phyloP scores from a whole-genome alignment of 1,140 invertebrate species.

The Listronotus oregonensis region DNA sequence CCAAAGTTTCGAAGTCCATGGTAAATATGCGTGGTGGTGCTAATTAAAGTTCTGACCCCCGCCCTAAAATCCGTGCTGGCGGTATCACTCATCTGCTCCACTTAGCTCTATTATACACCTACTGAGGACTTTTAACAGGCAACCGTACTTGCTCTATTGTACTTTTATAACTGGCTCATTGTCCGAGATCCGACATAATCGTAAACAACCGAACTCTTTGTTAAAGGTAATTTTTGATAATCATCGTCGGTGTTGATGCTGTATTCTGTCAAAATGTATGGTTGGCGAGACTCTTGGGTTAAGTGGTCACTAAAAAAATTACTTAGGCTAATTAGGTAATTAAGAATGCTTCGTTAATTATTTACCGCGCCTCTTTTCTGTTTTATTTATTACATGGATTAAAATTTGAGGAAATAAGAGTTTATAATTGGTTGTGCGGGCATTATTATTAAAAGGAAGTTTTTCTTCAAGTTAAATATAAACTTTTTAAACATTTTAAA shows the following conservation, averaged over 20 bases:
- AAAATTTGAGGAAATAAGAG: no score
- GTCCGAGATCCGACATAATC: constrained; percentile 35
- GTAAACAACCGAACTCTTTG: constrained; percentile 44
- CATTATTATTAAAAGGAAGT: no score
- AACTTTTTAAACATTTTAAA: no score
- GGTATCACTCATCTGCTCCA: constrained; percentile 43
- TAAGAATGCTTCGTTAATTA: neutral
- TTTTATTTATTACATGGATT: no score
- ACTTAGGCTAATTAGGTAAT: neutral
- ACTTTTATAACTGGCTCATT: constrained; percentile 44
- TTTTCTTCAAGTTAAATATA: no score
- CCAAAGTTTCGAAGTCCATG: constrained; percentile 54
- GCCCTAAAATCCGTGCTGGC: constrained; percentile 30
- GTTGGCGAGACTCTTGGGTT: constrained; percentile 5
- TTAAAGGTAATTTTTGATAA: constrained; percentile 26
- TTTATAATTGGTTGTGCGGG: no score
- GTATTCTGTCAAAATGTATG: neutral
- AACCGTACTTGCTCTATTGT: constrained; percentile 40
- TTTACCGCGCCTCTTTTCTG: no score
- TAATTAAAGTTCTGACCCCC: constrained; percentile 41
- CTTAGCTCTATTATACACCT: constrained; percentile 35
- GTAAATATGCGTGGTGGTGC: constrained; percentile 32
- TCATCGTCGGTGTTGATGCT: constrained; percentile 18
- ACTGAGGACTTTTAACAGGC: constrained; percentile 14
- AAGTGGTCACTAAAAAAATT: neutral